Base-by-base conservation (phyloP, 2,113 vertebrate genomes). In the Miniopterus natalensis region DNA sequence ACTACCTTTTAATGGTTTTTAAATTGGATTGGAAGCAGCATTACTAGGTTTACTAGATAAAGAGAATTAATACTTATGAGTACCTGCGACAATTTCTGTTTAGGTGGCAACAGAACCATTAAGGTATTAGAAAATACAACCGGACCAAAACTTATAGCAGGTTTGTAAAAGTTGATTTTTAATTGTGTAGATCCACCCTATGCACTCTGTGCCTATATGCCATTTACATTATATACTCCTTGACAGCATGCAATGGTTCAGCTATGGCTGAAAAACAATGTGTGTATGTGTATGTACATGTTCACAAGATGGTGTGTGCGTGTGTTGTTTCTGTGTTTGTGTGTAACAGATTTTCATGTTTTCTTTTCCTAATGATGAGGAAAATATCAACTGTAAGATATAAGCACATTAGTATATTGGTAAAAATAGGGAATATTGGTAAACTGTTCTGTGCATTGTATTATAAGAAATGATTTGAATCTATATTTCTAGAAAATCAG, bases 1-100 rank as follows among this genome's bases (percentile, higher is more conserved):
- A 92, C 57, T 95, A 93, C 86, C 74, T 93, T 81, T 95, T 97
- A 97, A 97, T 98, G 95, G 47, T 49, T 93, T 98, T 98, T 96
- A 97, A 97, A 75, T 92, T 96, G 90, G 74, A 53, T 95, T 93
- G 65, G 85, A 95, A 87, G 15, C 90, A 95, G 96, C 97, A 96
- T 96, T 96, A 84, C 65, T 42, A 63, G 18, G 0, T 0, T 91
- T 95, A 71, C 87, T 95, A 96, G 94, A 90, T 13, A 23, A 83
- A 96, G 3, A 12, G 61, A 87, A 88, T 70, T 88, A 71, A 78
- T 92, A 80, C 61, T 47, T 79, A n/a, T n/a, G 57, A 63, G 14
- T 79, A 87, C 29, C 6, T 88, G 21, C 63, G 13, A 92, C 5
- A 53, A 59, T 71, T 74, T 93, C 25, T n/a, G n/a, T 66, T 85